phyloP scores from a whole-genome alignment of 2,888 invertebrate species.

The Loripinus fragilis region DNA sequence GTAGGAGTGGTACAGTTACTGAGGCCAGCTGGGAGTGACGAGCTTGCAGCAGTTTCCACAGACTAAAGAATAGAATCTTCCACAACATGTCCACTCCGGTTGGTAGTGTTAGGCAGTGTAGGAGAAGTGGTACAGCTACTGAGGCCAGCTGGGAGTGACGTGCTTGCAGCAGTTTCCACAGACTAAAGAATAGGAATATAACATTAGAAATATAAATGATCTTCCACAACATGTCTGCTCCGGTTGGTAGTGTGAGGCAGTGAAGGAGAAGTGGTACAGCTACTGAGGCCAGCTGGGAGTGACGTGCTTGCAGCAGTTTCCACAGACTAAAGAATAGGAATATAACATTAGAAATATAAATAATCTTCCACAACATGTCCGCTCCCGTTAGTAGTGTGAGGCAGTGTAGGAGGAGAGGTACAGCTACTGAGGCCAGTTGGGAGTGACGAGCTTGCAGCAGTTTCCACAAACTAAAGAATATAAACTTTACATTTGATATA shows the following conservation, averaged over 20 bases:
- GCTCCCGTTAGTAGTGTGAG: constrained; percentile 96
- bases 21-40: constrained; percentile 97
- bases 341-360: too few species aligned
- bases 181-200: constrained; percentile 85
- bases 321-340: constrained; percentile 89
- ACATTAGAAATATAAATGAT: too few species aligned
- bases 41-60: constrained; percentile 96
- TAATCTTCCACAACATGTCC: constrained; percentile 97
- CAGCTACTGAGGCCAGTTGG: constrained; percentile 95
- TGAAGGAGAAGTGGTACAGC: constrained; percentile 96
- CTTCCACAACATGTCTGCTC: constrained; percentile 97
- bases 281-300: constrained; percentile 96
- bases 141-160: constrained; percentile 97
- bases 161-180: constrained; percentile 96
- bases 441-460: constrained; percentile 96
- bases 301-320: constrained; percentile 95
- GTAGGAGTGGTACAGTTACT: constrained; percentile 95
- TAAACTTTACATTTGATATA: too few species aligned
- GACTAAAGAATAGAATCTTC: constrained; percentile 89
- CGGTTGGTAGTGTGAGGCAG: constrained; percentile 96
- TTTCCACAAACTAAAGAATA: constrained; percentile 92
- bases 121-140: constrained; percentile 94
- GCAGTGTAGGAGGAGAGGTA: constrained; percentile 96
- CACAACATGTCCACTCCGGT: constrained; percentile 98
- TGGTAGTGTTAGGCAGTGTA: constrained; percentile 97